Percentiles rank a stretch among this genome's conserved stretches.
These are phyloP conservation scores for Hyperopisus bebe DNA, from an alignment of 2,113 vertebrate species.

Conservation along the genomic window DNA sequence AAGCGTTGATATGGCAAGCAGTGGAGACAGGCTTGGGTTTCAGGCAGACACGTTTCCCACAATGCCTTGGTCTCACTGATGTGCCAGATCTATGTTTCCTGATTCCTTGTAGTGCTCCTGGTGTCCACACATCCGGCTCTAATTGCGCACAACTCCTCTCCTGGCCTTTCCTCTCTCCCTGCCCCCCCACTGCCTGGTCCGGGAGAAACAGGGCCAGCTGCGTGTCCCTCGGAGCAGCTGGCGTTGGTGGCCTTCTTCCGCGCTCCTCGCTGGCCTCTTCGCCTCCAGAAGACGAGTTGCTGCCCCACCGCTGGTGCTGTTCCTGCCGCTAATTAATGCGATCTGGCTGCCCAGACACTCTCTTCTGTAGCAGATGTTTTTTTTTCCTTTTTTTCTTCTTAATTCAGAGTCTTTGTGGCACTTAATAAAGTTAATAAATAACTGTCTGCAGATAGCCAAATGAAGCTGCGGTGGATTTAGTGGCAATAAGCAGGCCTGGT, in stretches of 20 bases:
- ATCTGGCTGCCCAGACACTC: neutral
- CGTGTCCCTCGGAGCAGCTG: neutral
- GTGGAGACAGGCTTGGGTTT: neutral
- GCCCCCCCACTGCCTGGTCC: neutral
- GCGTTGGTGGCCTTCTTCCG: neutral
- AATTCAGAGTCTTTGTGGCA: slow-evolving; percentile 21
- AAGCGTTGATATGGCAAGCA: neutral
- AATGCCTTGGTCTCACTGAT: neutral
- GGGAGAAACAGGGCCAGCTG: neutral
- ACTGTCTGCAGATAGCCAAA: slow-evolving; percentile 38
- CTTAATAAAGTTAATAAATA: slow-evolving; percentile 28
- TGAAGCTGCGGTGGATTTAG: slow-evolving; percentile 45
- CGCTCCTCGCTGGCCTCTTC: neutral
- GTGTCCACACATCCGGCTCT: neutral
- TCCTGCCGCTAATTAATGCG: slow-evolving; percentile 1
- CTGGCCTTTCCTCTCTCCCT: neutral
- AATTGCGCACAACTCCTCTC: neutral
- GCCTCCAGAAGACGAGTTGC: neutral
- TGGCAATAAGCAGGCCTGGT: slow-evolving; percentile 52
- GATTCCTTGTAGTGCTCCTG: neutral
- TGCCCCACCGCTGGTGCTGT: neutral
- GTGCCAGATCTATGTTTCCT: neutral
- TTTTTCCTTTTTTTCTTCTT: neutral
- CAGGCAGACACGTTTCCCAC: neutral
- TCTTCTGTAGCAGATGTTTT: neutral